These are phyloP conservation scores for Chironomus tentans DNA, from an alignment of 2,888 invertebrate genomes.

Conservation along the genomic window DNA sequence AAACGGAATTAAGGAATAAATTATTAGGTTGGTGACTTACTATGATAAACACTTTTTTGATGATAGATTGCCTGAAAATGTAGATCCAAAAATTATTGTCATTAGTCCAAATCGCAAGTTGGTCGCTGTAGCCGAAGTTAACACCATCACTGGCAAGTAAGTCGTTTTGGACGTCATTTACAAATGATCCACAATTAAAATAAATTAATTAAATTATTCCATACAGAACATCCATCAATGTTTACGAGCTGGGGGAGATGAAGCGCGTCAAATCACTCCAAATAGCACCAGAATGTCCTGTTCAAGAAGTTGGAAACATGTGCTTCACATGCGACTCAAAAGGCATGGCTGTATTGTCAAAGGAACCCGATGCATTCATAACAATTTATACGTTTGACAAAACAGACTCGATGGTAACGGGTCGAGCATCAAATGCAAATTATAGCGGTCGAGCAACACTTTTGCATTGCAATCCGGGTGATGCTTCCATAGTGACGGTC, in stretches of 20 bases:
- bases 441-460: constrained; percentile 35
- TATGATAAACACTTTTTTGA: not conserved
- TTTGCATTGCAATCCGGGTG: constrained; percentile 50
- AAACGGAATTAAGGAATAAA: not conserved
- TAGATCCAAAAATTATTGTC: constrained; percentile 35
- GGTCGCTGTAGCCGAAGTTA: constrained; percentile 37
- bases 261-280: constrained; percentile 59
- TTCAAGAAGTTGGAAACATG: constrained; percentile 59
- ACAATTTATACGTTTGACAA: constrained; percentile 68
- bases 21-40: not conserved
- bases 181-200: too few relatives aligned
- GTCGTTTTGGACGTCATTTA: not conserved
- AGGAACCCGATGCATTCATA: constrained; percentile 55
- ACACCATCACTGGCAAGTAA: constrained; percentile 6
- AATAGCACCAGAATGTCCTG: constrained; percentile 51
- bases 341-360: constrained; percentile 67
- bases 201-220: not conserved
- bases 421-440: constrained; percentile 34
- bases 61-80: constrained; percentile 37
- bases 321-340: constrained; percentile 77
- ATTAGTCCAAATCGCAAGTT: constrained; percentile 38
- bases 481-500: constrained; percentile 55
- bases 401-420: constrained; percentile 48
- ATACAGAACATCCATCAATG: constrained; percentile 30
- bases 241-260: constrained; percentile 62